These are phyloP conservation scores for Pampusana beccarii DNA, from an alignment of 2,113 vertebrate species.

Conservation along the genomic window DNA sequence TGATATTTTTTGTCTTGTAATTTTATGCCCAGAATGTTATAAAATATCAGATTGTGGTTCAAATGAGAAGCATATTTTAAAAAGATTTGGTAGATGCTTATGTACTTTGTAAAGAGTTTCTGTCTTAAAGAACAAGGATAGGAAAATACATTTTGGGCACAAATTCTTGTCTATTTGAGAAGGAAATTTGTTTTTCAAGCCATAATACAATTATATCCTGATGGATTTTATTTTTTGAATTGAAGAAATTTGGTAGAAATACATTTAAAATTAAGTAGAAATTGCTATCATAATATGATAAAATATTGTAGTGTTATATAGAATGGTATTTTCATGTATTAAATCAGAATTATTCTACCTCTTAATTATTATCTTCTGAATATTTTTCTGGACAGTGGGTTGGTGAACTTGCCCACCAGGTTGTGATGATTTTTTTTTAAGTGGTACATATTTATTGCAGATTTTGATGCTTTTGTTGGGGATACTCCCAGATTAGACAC, in stretches of 20 bases:
- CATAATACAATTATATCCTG: not conserved
- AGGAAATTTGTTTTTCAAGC: not conserved
- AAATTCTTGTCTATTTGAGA: not conserved
- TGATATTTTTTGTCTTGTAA: not conserved
- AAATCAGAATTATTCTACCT: too few relatives aligned
- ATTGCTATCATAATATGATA: not conserved
- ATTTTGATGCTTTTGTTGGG: slow-evolving; percentile 83
- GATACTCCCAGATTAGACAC: slow-evolving; percentile 88
- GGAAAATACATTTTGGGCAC: not conserved
- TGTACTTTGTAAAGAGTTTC: not conserved
- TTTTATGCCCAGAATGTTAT: not conserved
- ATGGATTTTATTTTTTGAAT: not conserved
- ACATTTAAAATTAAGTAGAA: not conserved
- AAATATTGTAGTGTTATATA: not conserved
- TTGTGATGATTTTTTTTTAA: not conserved
- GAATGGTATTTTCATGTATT: not conserved
- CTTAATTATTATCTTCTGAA: not conserved
- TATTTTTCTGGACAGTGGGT: not conserved
- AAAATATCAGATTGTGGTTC: not conserved
- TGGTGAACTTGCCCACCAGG: not conserved
- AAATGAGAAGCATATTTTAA: not conserved
- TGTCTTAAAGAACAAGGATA: not conserved
- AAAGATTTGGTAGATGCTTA: not conserved
- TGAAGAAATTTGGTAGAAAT: not conserved
- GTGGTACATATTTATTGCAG: slow-evolving; percentile 50